Conservation (phyloP, 2,888 invertebrate species). For the Disparrhopalites patrizii region DNA sequence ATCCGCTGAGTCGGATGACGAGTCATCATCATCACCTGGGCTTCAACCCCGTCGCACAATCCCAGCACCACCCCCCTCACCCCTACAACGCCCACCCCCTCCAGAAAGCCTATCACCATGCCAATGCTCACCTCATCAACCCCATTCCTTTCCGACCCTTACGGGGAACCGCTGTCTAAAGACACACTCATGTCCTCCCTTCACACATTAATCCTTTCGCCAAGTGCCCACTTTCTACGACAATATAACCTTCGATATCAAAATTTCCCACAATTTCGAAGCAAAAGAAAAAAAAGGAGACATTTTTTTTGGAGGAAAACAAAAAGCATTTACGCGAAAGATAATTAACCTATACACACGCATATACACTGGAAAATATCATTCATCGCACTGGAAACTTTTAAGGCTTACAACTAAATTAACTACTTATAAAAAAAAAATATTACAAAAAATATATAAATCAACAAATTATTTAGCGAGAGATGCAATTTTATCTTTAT, state of each 20-base stretch:
- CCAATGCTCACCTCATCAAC: neutral
- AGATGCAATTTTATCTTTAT: too few species aligned
- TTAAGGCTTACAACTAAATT: too few species aligned
- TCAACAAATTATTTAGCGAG: too few species aligned
- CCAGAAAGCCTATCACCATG: conserved; percentile 10
- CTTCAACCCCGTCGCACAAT: conserved; percentile 19
- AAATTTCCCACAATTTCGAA: neutral
- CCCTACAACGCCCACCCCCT: neutral
- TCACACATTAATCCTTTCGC: neutral
- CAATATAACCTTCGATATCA: neutral
- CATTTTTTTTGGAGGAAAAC: neutral
- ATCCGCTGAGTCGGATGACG: conserved; percentile 13
- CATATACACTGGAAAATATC: too few species aligned
- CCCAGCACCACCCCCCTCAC: conserved; percentile 5
- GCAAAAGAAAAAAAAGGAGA: neutral
- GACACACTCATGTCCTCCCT: neutral
- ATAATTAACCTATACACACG: too few species aligned
- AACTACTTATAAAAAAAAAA: too few species aligned
- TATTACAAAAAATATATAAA: too few species aligned
- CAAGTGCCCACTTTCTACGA: neutral
- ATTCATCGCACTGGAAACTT: too few species aligned
- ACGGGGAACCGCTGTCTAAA: conserved; percentile 26
- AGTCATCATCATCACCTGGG: conserved; percentile 5
- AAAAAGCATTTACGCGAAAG: too few species aligned
- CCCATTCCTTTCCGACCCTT: conserved; percentile 27